phyloP scores from a whole-genome alignment of 2,113 vertebrate species.

The Ochotona curzoniae region DNA sequence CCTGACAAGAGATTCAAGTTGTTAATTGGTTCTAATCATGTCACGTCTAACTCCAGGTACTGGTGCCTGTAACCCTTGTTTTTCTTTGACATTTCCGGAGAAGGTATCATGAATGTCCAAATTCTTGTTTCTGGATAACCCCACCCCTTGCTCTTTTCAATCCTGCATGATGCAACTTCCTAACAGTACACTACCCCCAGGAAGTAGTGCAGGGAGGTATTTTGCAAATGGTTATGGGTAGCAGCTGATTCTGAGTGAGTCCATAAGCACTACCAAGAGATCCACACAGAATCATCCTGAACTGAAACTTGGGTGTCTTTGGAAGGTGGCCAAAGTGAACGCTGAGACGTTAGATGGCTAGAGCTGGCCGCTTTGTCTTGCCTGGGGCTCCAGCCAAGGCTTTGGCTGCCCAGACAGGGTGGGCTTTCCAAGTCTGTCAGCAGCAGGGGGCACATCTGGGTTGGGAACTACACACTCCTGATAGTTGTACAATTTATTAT shows the following conservation, averaged over 20 bases:
- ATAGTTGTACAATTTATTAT: background rate
- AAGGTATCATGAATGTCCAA: background rate
- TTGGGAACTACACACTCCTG: background rate
- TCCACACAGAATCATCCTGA: background rate
- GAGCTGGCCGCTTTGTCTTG: background rate
- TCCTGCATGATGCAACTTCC: background rate
- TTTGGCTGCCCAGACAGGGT: background rate
- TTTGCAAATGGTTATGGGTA: background rate
- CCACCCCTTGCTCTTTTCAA: background rate
- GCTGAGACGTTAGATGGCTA: background rate
- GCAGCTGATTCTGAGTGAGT: background rate
- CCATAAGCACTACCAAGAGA: fast-evolving
- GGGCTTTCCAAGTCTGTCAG: background rate
- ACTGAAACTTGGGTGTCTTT: background rate
- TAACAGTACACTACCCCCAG: too few relatives aligned
- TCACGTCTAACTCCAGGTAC: background rate
- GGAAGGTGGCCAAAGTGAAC: background rate
- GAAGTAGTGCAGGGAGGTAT: background rate
- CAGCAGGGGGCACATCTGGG: conserved; percentile 29
- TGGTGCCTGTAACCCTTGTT: background rate
- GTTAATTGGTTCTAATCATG: background rate
- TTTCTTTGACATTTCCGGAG: background rate
- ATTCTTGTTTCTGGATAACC: background rate
- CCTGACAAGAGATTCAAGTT: background rate
- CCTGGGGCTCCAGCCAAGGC: background rate